These are phyloP conservation scores for Caerostris extrusa DNA, from an alignment of 1,140 invertebrate species.

Conservation along the genomic window DNA sequence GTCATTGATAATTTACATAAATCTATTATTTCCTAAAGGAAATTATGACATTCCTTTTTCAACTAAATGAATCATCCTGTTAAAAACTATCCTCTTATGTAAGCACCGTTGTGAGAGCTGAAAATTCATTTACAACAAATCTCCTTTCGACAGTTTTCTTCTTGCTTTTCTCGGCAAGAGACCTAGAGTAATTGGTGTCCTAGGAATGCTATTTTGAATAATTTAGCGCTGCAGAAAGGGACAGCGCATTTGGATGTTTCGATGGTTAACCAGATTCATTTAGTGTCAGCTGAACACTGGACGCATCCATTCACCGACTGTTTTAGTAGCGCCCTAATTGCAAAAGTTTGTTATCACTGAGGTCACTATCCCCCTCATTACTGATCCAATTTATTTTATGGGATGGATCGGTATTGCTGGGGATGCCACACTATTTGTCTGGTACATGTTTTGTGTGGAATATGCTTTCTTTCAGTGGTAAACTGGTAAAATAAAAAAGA, in stretches of 20 bases:
- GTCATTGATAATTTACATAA: too few relatives aligned
- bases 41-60: too few relatives aligned
- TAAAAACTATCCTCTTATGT: not conserved
- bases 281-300: not conserved
- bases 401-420: not conserved
- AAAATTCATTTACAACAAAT: not conserved
- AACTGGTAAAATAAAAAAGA: not conserved
- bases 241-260: not conserved
- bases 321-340: slow-evolving; percentile 31
- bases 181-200: not conserved
- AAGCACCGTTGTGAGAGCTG: not conserved
- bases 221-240: slow-evolving; percentile 6
- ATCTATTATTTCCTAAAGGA: too few relatives aligned
- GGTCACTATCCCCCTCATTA: slow-evolving; percentile 14
- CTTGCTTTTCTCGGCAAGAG: too few relatives aligned
- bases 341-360: slow-evolving; percentile 33
- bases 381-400: slow-evolving; percentile 32
- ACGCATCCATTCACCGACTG: not conserved
- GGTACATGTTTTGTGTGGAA: not conserved
- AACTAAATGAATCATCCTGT: not conserved
- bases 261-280: slow-evolving; percentile 36
- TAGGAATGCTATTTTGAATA: slow-evolving; percentile 40
- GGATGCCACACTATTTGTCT: not conserved
- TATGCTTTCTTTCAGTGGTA: not conserved
- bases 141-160: not conserved